Conservation (phyloP, 2,113 vertebrate genomes). For the Tyrannus savana region DNA sequence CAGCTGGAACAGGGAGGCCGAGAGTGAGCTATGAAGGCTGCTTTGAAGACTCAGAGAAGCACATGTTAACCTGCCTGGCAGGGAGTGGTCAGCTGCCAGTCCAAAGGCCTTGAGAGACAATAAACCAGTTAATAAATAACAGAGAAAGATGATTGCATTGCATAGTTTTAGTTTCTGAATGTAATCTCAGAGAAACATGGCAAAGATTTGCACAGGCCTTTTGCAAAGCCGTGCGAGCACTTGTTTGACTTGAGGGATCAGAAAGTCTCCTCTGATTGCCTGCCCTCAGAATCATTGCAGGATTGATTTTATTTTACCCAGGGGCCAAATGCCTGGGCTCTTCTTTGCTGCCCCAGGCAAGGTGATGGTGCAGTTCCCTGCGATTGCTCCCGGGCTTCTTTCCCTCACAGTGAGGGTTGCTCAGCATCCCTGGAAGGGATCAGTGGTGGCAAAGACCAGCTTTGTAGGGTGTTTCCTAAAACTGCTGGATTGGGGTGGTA, state of each 20-base stretch:
- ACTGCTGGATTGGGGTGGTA: neutral
- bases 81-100: neutral
- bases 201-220: neutral
- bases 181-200: neutral
- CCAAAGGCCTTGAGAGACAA: slow-evolving; percentile 39
- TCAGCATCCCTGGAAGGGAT: neutral
- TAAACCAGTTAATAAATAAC: slow-evolving; percentile 61
- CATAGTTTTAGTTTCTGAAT: neutral
- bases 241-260: neutral
- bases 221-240: neutral
- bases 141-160: neutral
- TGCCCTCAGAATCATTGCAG: neutral
- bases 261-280: neutral
- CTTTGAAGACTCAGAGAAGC: neutral
- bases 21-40: rapidly evolving
- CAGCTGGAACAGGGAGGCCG: rapidly evolving
- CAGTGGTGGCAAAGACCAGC: neutral
- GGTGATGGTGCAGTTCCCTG: neutral
- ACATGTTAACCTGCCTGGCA: neutral
- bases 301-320: neutral
- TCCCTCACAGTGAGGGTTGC: rapidly evolving
- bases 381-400: neutral
- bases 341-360: neutral
- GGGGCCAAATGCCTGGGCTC: neutral
- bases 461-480: neutral